Base-by-base conservation (phyloP, 2,113 vertebrate species). In the Anoplopoma fimbria region DNA sequence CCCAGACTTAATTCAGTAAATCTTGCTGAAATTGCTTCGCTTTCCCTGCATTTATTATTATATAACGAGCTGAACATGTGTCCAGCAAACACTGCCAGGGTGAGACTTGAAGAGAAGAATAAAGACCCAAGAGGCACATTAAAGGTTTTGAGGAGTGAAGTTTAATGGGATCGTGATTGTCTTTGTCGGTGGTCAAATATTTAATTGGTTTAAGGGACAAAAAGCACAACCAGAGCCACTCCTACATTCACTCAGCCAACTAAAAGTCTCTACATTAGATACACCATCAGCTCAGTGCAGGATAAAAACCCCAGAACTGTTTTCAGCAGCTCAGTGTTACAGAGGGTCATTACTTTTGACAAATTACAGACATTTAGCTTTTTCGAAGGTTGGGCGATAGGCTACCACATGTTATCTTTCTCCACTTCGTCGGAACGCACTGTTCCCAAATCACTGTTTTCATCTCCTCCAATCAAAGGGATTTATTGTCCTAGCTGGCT, bases 81-180 rank as follows among this genome's bases (percentile, higher is more conserved):
- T 58, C 25, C 6, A 34, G 29, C 17, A 69, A 75, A 75, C 25
- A 4, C 45, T 34, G 71, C 65, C 67, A 69, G 29, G 31, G 7
- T n/a, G 68, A 60, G 61, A 10, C 55, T 36, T n/a, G 31, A 76
- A 17, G 68, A 42, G 17, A 67, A n/a, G 69, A 87, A 89, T 38
- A 76, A 78, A 81, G 74, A 86, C 63, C 38, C 53, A 4, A 55
- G 77, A 87, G 69, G 25, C 85, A 75, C 75, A 55, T 80, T 61
- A 25, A 31, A 89, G 29, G 70, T 86, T 89, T 80, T 64, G 73
- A 92, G 76, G 83, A 89, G 82, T 88, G 64, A 87, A 64, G 61
- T 94, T 93, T 92, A 93, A 92, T 94, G 83, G 83, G 83, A 79
- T 89, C 65, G 40, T 78, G 81, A 88, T 87, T 72, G 85, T 86